These are phyloP conservation scores for Phocides pigmalion DNA, from an alignment of 1,140 invertebrate genomes.

Conservation along the genomic window DNA sequence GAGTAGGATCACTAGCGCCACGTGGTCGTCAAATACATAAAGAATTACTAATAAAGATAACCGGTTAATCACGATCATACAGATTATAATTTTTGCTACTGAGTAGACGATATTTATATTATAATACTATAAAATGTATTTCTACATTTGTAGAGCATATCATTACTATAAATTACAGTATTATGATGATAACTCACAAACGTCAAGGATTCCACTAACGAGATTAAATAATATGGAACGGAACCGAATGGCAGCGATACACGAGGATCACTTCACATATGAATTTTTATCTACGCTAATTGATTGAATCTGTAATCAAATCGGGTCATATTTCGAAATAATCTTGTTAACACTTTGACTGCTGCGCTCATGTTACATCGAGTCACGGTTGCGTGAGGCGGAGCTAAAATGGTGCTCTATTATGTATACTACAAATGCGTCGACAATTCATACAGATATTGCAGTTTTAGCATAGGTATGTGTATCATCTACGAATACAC, in stretches of 20 bases:
- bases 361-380: too few relatives aligned
- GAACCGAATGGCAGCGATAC: not conserved
- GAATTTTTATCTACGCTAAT: constrained; percentile 19
- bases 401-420: too few relatives aligned
- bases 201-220: constrained; percentile 36
- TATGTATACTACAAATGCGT: too few relatives aligned
- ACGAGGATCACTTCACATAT: not conserved
- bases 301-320: not conserved
- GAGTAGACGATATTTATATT: constrained; percentile 9
- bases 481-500: too few relatives aligned
- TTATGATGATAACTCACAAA: constrained; percentile 19
- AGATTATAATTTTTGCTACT: not conserved
- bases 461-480: too few relatives aligned
- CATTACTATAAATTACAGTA: constrained; percentile 28
- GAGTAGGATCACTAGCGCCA: too few relatives aligned
- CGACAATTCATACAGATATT: too few relatives aligned
- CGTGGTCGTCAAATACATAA: too few relatives aligned
- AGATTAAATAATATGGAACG: constrained; percentile 6
- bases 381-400: too few relatives aligned
- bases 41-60: too few relatives aligned
- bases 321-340: constrained; percentile 23
- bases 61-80: too few relatives aligned
- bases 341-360: too few relatives aligned
- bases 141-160: constrained; percentile 29
- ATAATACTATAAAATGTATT: constrained; percentile 7